Evolutionary conservation across 2,113 vertebrate species (phyloP).

Genomic region (Eleginops maclovinus): DNA sequence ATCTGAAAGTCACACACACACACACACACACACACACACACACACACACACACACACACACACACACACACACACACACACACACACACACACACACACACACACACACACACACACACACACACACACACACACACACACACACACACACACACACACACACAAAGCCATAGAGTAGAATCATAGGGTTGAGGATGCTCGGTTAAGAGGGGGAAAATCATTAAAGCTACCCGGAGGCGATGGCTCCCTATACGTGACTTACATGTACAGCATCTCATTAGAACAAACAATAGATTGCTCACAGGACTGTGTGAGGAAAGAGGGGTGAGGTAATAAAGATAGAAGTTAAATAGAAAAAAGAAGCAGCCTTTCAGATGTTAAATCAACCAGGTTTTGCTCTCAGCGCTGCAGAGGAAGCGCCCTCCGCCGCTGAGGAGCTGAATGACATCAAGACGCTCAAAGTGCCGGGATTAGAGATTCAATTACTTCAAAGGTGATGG

Average conservation of each 20-base stretch:
- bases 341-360: background rate
- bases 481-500: background rate
- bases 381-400: constrained; percentile 31
- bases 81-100: constrained; percentile 1
- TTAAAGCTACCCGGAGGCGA: constrained; percentile 39
- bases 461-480: background rate
- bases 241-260: constrained; percentile 28
- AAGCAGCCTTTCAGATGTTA: constrained; percentile 5
- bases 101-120: constrained; percentile 37
- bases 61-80: constrained; percentile 32
- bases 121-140: constrained; percentile 33
- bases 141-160: constrained; percentile 33
- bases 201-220: constrained; percentile 50
- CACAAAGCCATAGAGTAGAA: constrained; percentile 26
- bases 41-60: constrained; percentile 27
- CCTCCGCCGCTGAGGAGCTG: background rate
- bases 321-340: background rate
- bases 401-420: constrained; percentile 19
- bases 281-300: constrained; percentile 49
- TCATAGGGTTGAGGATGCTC: constrained; percentile 27
- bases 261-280: constrained; percentile 49
- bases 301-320: background rate
- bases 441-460: background rate
- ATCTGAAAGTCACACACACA: constrained; percentile 42
- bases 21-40: constrained; percentile 38